A percentile compares a stretch with the other conserved stretches of the same genome.
Conservation (phyloP, 2,113 vertebrate genomes). For the Polypterus senegalus region DNA sequence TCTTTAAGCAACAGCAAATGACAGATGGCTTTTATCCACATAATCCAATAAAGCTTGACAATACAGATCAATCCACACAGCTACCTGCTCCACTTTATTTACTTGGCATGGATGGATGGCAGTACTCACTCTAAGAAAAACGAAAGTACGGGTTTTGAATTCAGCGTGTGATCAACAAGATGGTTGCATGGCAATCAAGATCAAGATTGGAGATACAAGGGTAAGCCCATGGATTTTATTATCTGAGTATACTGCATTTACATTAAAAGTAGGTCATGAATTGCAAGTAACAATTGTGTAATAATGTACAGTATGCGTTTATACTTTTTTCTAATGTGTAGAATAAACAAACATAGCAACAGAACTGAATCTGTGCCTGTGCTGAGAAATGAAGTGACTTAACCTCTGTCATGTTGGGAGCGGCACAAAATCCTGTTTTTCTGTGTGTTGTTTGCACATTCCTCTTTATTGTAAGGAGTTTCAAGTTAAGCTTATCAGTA, state of each 20-base stretch:
- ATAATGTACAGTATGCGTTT: not conserved
- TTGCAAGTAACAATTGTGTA: conserved; percentile 20
- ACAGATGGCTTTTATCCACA: conserved; percentile 45
- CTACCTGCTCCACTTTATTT: conserved; percentile 18
- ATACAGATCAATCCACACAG: conserved; percentile 18
- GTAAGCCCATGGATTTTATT: conserved; percentile 43
- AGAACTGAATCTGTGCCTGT: too few species aligned
- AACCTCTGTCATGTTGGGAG: too few species aligned
- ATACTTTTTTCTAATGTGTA: not conserved
- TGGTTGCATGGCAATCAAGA: conserved; percentile 57
- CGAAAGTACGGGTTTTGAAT: too few species aligned
- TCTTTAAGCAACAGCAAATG: conserved; percentile 37
- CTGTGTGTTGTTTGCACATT: too few species aligned
- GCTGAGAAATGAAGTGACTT: too few species aligned
- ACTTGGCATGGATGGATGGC: too few species aligned
- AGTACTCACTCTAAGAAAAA: too few species aligned
- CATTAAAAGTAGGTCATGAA: conserved; percentile 11
- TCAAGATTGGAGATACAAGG: conserved; percentile 61
- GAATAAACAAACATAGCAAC: too few species aligned
- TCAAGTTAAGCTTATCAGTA: too few species aligned
- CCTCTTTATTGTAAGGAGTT: too few species aligned
- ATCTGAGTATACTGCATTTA: conserved; percentile 9
- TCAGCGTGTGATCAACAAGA: conserved; percentile 30
- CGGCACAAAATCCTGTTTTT: too few species aligned
- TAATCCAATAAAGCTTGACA: conserved; percentile 59